phyloP scores from a whole-genome alignment of 2,113 vertebrate genomes.

The Paraplagusia blochii region DNA sequence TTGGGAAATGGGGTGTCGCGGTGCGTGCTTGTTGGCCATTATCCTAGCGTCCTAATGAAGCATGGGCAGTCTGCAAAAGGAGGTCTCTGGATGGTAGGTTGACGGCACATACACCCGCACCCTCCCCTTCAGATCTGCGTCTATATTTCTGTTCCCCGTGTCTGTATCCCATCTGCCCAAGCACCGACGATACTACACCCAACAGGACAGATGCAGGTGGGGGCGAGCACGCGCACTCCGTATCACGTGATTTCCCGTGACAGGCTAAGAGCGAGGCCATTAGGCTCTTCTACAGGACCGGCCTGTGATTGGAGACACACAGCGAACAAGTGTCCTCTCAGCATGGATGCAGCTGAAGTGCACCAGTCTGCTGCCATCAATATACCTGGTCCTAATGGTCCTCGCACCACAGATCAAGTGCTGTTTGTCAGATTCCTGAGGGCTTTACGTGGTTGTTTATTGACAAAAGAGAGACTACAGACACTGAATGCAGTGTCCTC shows the following conservation, averaged over 20 bases:
- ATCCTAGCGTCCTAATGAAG: slow-evolving; percentile 99
- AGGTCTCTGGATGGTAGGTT: slow-evolving; percentile 95
- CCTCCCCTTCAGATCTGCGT: slow-evolving; percentile 34
- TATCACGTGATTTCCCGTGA: slow-evolving; percentile 8
- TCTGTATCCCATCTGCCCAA: slow-evolving; percentile 94
- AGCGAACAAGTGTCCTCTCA: slow-evolving; percentile 60
- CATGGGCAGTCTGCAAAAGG: slow-evolving; percentile 89
- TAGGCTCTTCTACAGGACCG: slow-evolving; percentile 76
- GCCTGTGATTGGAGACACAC: slow-evolving; percentile 63
- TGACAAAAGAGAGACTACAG: slow-evolving; percentile 49
- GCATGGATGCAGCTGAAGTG: slow-evolving; percentile 38
- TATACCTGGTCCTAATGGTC: slow-evolving; percentile 65
- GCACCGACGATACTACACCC: slow-evolving; percentile 86
- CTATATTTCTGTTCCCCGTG: slow-evolving; percentile 53
- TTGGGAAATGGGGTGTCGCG: slow-evolving; percentile 99
- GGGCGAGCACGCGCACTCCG: slow-evolving; percentile 38
- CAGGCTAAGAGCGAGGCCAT: slow-evolving; percentile 55
- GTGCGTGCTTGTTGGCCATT: slow-evolving; percentile 98
- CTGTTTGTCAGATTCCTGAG: slow-evolving; percentile 39
- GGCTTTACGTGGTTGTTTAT: slow-evolving; percentile 54
- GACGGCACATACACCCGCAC: slow-evolving; percentile 75
- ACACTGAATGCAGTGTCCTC: slow-evolving; percentile 21
- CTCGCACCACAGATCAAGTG: slow-evolving; percentile 45
- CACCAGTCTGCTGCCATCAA: slow-evolving; percentile 34
- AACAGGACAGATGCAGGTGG: slow-evolving; percentile 77